Percentiles rank a stretch among this genome's conserved stretches.
Evolutionary conservation across 2,888 invertebrate genomes (phyloP).

Genomic region (Acleris literana): DNA sequence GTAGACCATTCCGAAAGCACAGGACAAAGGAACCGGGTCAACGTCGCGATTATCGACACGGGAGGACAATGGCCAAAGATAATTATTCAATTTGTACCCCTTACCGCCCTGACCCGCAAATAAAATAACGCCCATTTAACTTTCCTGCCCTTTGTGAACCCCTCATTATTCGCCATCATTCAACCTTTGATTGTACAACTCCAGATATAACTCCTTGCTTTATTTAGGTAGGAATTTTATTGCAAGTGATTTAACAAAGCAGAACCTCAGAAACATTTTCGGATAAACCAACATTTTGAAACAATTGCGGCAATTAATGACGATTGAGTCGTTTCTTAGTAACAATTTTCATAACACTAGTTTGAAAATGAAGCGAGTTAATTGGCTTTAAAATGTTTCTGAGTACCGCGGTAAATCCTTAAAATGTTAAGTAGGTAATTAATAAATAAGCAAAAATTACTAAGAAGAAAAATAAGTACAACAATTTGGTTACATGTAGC

Average conservation of each 20-base stretch:
- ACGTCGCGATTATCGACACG: conserved; percentile 61
- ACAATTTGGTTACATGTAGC: too few relatives aligned
- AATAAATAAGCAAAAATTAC: too few relatives aligned
- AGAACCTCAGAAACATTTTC: background rate
- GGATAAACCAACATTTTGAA: too few relatives aligned
- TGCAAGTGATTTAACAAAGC: background rate
- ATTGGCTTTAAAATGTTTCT: too few relatives aligned
- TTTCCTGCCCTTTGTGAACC: conserved; percentile 56
- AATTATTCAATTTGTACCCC: conserved; percentile 77
- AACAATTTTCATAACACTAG: too few relatives aligned
- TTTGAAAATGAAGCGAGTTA: too few relatives aligned
- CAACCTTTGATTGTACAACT: conserved; percentile 53
- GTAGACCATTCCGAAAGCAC: conserved; percentile 13
- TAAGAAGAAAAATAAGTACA: too few relatives aligned
- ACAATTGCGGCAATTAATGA: too few relatives aligned
- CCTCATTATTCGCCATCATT: conserved; percentile 50
- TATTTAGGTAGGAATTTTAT: conserved; percentile 2
- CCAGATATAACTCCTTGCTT: conserved; percentile 4
- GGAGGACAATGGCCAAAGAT: conserved; percentile 61
- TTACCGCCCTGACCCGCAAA: conserved; percentile 47
- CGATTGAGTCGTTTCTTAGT: too few relatives aligned
- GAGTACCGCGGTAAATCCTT: too few relatives aligned
- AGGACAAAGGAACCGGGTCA: conserved; percentile 61
- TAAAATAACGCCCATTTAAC: conserved; percentile 64
- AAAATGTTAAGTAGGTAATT: too few relatives aligned